Percentiles rank a stretch among this genome's conserved stretches.
Conservation (phyloP, 2,113 vertebrate genomes). For the Caloenas nicobarica region DNA sequence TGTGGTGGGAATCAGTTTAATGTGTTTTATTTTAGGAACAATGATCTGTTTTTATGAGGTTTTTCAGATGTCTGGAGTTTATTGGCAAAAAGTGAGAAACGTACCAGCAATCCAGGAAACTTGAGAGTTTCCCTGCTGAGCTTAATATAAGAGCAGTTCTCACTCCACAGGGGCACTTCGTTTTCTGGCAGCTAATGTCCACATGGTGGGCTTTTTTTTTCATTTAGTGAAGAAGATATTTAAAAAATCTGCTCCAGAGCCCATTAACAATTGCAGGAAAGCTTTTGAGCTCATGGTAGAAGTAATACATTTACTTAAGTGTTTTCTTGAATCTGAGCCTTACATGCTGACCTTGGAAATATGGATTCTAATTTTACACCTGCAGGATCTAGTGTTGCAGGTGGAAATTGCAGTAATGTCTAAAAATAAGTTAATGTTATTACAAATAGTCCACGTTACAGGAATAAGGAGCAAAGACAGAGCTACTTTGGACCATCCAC, state of each 20-base stretch:
- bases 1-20: background rate
- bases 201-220: background rate
- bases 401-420: background rate
- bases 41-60: background rate
- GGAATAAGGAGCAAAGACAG: background rate
- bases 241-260: conserved; percentile 4
- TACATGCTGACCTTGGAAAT: background rate
- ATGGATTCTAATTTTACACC: background rate
- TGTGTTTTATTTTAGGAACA: background rate
- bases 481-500: background rate
- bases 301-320: background rate
- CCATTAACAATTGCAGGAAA: background rate
- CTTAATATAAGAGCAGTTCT: conserved; percentile 46
- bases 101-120: background rate
- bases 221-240: background rate
- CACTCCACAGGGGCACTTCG: background rate
- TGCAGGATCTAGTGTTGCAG: background rate
- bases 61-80: background rate
- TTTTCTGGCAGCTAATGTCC: conserved; percentile 46
- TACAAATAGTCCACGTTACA: background rate
- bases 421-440: background rate
- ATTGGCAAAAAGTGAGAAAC: conserved; percentile 28
- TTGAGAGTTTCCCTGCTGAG: conserved; percentile 40
- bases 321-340: background rate
- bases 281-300: background rate